Percentiles rank a stretch among this genome's conserved stretches.
phyloP scores from a whole-genome alignment of 30 jellyfish, hydroid and myxozoan species.

The Aurelia aurita complex sp. Pacific region DNA sequence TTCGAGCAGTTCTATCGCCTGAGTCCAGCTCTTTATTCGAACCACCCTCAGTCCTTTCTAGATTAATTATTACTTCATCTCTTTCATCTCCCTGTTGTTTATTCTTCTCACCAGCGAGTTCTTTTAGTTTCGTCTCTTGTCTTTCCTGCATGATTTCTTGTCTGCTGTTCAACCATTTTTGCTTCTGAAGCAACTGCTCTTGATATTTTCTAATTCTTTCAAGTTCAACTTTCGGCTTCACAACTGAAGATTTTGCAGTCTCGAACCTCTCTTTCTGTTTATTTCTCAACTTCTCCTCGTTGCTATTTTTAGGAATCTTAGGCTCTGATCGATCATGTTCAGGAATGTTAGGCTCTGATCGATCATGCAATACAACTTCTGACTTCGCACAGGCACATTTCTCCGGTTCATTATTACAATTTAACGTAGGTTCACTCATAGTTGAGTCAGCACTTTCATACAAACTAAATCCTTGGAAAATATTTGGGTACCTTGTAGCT shows the following conservation, averaged over 20 bases:
- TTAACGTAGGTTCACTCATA: too few relatives aligned
- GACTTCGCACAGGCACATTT: too few relatives aligned
- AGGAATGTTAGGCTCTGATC: background rate
- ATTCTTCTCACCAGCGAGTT: background rate
- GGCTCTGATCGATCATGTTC: background rate
- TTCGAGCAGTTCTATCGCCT: too few relatives aligned
- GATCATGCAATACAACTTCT: too few relatives aligned
- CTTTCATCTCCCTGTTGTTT: background rate
- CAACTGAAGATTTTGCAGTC: background rate
- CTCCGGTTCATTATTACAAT: too few relatives aligned
- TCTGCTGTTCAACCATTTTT: slow-evolving; percentile 55
- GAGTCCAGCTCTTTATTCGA: too few relatives aligned
- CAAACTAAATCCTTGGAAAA: slow-evolving; percentile 17
- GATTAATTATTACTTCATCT: too few relatives aligned
- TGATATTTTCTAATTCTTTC: slow-evolving; percentile 50
- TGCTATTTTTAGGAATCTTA: background rate
- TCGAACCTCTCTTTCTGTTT: background rate
- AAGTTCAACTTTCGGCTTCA: slow-evolving; percentile 14
- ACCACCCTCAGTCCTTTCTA: too few relatives aligned
- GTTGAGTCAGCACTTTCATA: too few relatives aligned
- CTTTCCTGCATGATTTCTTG: slow-evolving; percentile 56
- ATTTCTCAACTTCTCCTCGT: background rate
- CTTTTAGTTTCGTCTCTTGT: background rate
- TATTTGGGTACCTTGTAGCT: slow-evolving; percentile 47
- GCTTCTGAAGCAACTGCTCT: slow-evolving; percentile 59